phyloP scores from a whole-genome alignment of 2,113 vertebrate species.

The Bostrychus sinensis region DNA sequence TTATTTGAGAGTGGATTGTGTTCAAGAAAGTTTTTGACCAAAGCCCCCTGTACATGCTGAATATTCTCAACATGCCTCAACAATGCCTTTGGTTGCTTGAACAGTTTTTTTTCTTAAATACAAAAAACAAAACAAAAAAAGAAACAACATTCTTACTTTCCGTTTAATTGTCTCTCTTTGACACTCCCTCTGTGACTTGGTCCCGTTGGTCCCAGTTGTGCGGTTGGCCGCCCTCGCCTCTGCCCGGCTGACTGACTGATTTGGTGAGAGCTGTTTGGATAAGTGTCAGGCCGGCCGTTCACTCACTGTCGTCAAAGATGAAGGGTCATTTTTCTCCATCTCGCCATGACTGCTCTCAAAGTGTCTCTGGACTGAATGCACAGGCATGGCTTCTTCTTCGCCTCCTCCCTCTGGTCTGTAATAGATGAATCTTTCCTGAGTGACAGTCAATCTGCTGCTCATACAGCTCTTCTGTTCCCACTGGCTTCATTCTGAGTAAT shows the following conservation, averaged over 20 bases:
- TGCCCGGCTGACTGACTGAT: constrained; percentile 59
- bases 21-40: too few relatives aligned
- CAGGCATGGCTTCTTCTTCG: constrained; percentile 38
- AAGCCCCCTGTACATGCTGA: too few relatives aligned
- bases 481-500: not conserved
- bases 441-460: constrained; percentile 29
- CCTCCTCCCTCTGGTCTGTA: constrained; percentile 19
- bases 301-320: constrained; percentile 59
- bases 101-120: too few relatives aligned
- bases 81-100: too few relatives aligned
- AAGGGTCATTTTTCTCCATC: constrained; percentile 73
- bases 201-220: not conserved
- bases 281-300: constrained; percentile 62
- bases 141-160: too few relatives aligned
- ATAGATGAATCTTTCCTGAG: constrained; percentile 46
- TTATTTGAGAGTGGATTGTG: too few relatives aligned
- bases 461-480: not conserved
- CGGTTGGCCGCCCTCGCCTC: constrained; percentile 15
- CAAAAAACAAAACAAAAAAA: too few relatives aligned
- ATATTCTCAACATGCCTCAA: too few relatives aligned
- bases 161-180: too few relatives aligned
- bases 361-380: constrained; percentile 44
- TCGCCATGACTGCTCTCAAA: constrained; percentile 51
- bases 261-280: constrained; percentile 65
- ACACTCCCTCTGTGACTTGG: too few relatives aligned